Base-by-base conservation (phyloP, 1,140 invertebrate species). In the Drosophila sp. region DNA sequence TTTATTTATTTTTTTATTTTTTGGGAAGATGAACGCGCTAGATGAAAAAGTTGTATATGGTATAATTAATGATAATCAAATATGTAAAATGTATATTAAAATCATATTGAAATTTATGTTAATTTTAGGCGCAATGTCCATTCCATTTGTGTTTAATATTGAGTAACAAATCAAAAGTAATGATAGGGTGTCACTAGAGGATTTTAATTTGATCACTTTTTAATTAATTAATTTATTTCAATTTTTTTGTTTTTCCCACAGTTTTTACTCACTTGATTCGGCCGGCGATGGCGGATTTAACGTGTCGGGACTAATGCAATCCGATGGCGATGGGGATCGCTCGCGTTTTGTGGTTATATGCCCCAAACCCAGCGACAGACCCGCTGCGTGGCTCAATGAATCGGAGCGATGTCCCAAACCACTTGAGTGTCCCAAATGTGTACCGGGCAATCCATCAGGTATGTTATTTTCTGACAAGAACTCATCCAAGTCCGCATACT, bases 401-500 rank as follows among this genome's bases (percentile, higher is more conserved):
- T 91, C 91, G 29, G 93, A 92, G 61, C 91, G 91, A 77, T 92
- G 90, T 14, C 92, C 87, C 57, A 92, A 80, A 56, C 87, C 90
- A 56, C 80, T 90, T 78, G 90, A 80, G 79, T 93, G 93, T 45
- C 94, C 94, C 74, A 94, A 92, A 84, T 94, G 93, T 76, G 94
- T 93, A 53, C 94, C 94, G 67, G 93, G 93, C 67, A 95, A 93
- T 9, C 94, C 95, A 90, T 97, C 96, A 62, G 96, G 96, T 92
- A 97, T 97, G 73, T 96, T 97, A 93, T 98, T 98, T 93, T 98
- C 97, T 75, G 96, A 97, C 76, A 99, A 94, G 93, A 99, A 98
- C 93, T 98, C 97, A 93, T 99, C 97, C 93, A 99, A 93, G 93
- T 98, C 97, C 93, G 98, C 97, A 93, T 98, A 98, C 95, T 91